phyloP scores from a whole-genome alignment of 2,888 invertebrate genomes.

The Andrena chrysosceles region DNA sequence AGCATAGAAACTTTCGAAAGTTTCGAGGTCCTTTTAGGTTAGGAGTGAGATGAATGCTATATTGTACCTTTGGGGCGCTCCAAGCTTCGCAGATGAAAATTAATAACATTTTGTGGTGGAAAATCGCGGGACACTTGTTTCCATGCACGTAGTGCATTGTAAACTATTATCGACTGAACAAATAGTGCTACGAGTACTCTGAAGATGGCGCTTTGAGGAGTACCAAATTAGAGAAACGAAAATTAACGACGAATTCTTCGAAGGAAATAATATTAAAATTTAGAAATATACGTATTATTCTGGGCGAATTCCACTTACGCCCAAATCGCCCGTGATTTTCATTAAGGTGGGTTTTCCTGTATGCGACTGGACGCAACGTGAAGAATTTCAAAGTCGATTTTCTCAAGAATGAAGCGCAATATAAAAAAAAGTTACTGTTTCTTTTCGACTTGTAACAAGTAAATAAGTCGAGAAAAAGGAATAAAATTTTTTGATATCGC shows the following conservation, averaged over 20 bases:
- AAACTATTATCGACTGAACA: slow-evolving; percentile 10
- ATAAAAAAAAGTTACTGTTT: too few relatives aligned
- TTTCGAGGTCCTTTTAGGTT: neutral
- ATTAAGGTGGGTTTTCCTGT: too few relatives aligned
- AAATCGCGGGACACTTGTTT: neutral
- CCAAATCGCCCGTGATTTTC: too few relatives aligned
- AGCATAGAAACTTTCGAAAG: neutral
- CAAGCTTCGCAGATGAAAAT: neutral
- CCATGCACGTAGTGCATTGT: neutral
- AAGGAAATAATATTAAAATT: too few relatives aligned
- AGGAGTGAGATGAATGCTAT: neutral
- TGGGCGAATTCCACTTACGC: too few relatives aligned
- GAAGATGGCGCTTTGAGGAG: slow-evolving; percentile 11
- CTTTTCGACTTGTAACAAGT: too few relatives aligned
- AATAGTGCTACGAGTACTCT: neutral
- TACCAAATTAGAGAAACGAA: slow-evolving; percentile 22
- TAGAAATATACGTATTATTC: too few relatives aligned
- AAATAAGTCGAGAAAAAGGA: too few relatives aligned
- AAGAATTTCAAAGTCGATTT: too few relatives aligned
- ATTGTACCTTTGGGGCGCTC: neutral
- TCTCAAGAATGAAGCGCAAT: too few relatives aligned
- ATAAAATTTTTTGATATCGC: too few relatives aligned
- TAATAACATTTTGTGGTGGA: neutral
- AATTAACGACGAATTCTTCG: neutral
- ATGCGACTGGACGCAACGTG: too few relatives aligned